These are phyloP conservation scores for Varanus salvator DNA, from an alignment of 2,113 vertebrate species.

Conservation along the genomic window DNA sequence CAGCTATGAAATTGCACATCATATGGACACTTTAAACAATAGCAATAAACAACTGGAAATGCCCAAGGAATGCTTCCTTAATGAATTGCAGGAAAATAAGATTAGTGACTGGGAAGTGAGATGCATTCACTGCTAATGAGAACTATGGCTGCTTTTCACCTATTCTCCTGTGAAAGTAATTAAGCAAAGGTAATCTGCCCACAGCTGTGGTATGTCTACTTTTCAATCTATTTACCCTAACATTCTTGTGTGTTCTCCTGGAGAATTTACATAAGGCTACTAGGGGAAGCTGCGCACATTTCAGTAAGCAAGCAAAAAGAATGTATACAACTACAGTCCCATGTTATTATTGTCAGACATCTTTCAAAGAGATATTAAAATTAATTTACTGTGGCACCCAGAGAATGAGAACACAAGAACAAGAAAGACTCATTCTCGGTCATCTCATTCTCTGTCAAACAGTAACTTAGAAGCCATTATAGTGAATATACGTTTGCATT, in stretches of 20 bases:
- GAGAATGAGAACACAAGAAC: neutral
- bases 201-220: conserved; percentile 1
- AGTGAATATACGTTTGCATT: neutral
- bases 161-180: neutral
- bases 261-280: neutral
- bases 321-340: neutral
- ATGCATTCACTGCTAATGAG: neutral
- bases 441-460: neutral
- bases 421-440: neutral
- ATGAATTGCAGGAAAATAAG: neutral
- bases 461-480: neutral
- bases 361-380: neutral
- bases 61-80: neutral
- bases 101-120: neutral
- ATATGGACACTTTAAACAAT: neutral
- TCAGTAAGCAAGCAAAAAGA: neutral
- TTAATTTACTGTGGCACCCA: neutral
- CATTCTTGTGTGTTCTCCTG: neutral
- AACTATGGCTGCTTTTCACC: neutral
- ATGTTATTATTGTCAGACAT: neutral
- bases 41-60: neutral
- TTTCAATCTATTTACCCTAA: neutral
- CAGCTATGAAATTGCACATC: neutral
- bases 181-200: conserved; percentile 1
- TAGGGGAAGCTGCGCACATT: neutral